These are phyloP conservation scores for Labia minor DNA, from an alignment of 2,888 invertebrate genomes.

Conservation along the genomic window DNA sequence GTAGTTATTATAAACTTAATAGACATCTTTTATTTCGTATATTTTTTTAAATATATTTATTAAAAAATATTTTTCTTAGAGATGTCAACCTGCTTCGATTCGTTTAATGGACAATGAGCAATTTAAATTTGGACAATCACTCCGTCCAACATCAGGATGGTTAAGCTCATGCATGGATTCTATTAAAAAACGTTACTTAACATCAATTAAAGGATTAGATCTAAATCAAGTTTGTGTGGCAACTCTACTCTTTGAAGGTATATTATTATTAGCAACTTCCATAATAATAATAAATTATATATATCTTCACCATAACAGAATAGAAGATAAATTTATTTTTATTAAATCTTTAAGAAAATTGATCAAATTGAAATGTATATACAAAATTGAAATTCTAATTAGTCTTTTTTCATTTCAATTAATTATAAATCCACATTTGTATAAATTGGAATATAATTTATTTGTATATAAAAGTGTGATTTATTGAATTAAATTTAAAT, in stretches of 20 bases:
- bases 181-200: slow-evolving; percentile 77
- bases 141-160: slow-evolving; percentile 49
- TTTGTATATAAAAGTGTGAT: no score
- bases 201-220: slow-evolving; percentile 76
- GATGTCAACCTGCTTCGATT: slow-evolving; percentile 91
- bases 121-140: slow-evolving; percentile 81
- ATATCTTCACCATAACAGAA: neutral
- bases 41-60: neutral
- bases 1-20: neutral
- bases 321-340: no score
- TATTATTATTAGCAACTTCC: no score
- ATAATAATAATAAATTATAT: neutral
- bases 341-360: no score
- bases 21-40: no score
- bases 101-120: slow-evolving; percentile 96
- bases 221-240: slow-evolving; percentile 73
- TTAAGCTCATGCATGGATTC: slow-evolving; percentile 64
- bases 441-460: no score
- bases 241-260: slow-evolving; percentile 85
- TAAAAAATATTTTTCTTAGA: slow-evolving; percentile 37
- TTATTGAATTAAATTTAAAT: no score
- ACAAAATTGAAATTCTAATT: no score
- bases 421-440: no score
- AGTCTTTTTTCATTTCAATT: no score
- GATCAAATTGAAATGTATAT: no score